Conservation (phyloP, 1,140 invertebrate genomes). For the Euwallacea similis region DNA sequence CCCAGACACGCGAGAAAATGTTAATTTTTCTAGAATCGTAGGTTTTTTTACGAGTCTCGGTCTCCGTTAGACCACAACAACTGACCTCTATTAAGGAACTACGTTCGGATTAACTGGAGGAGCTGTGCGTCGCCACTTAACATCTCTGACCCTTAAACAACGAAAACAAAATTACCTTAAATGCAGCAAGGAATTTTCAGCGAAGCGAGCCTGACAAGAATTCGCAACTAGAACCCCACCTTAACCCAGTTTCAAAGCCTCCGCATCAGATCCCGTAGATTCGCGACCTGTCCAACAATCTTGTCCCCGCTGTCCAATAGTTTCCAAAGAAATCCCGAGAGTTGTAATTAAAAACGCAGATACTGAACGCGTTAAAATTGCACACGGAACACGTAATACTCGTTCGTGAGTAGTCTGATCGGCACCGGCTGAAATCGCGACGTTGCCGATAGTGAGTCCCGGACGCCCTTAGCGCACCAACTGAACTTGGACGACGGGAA, state of each 20-base stretch:
- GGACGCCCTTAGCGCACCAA: constrained; percentile 24
- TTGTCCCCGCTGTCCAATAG: no score
- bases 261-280: background rate
- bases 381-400: background rate
- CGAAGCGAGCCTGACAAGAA: constrained; percentile 3
- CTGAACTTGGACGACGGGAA: background rate
- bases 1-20: no score
- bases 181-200: background rate
- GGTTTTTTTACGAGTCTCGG: no score
- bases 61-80: no score
- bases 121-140: background rate
- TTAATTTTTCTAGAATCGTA: no score
- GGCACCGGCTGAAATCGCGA: constrained; percentile 2
- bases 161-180: constrained; percentile 1
- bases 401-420: constrained; percentile 5
- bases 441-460: background rate
- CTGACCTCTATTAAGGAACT: no score
- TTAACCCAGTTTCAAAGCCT: constrained; percentile 8
- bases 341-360: no score
- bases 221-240: constrained; percentile 14
- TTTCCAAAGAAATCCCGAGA: no score
- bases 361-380: no score
- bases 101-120: no score
- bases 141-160: background rate
- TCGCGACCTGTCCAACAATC: background rate